Evolutionary conservation across 2,888 invertebrate species (phyloP), one percentile per base, ranked within the genome.

Genomic region (Choreutis nemorana): DNA sequence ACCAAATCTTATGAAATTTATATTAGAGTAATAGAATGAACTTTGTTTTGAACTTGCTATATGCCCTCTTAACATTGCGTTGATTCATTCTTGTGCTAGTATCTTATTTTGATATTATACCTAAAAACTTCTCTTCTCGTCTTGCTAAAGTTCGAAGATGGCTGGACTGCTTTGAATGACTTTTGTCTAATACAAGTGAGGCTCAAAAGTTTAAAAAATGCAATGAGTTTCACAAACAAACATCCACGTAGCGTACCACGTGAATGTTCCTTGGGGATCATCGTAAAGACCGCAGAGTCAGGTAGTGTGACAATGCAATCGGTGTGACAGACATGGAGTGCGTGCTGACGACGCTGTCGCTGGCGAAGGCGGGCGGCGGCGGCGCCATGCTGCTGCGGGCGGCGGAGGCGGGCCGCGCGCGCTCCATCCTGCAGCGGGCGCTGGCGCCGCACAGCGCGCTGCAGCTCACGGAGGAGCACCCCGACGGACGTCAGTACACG

Each of bases 341-440:
- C 63, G 91, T 94, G 59, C 81, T 91, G 44, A 94, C 94, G 4
- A 94, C 92, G 42, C 81, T 95, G 36, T 89, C 88, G 42, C 71
- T 94, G 62, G 81, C 83, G 23, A 87, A 88, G 48, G 80, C 90
- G 21, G 85, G 87, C 33, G 87, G 89, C 41, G 60, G 58, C 35
- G 75, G 77, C 18, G 52, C 68, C 2, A 89, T 85, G 60, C 71
- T 83, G 41, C 79, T 94, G 40, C 86, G 87, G 2, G 80, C 84
- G 26, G 81, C 83, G n/a, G 94, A 95, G 65, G 82, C 85, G 35
- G 82, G 84, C 35, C 83, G 94, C 33, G 91, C 92, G 21, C 85
- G 87, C 48, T 92, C 88, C 66, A 94, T 94, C 48, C 81, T 95
- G 37, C 86, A 89, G 55, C 83, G 92, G 42, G 93, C 94, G 14